Base-by-base conservation (phyloP, 2,888 invertebrate genomes). In the Ligdia adustata region DNA sequence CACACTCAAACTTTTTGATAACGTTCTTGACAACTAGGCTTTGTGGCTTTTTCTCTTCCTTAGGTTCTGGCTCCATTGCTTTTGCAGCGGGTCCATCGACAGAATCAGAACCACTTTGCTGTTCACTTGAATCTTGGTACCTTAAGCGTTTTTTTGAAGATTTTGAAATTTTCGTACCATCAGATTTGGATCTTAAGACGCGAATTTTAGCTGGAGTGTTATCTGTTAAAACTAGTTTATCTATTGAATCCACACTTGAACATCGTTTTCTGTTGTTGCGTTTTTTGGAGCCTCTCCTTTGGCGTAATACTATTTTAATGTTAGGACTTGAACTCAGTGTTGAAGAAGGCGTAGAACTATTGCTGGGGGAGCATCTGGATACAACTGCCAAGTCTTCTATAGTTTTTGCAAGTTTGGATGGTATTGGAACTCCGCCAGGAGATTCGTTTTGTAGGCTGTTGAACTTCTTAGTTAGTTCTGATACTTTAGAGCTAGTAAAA, bases 381-480 rank as follows among this genome's bases (percentile, higher is more conserved):
- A 66, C 69, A 22, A 75, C 66, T 51, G 83, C 79, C 48, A 81
- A 56, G 47, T 83, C 79, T 91, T 91, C 73, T 85, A 92, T 74
- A 68, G 90, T 82, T 63, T 91, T 92, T 13, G 75, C 79, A 39
- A 92, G 82, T 73, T 92, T 92, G 3, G 92, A 87, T 66, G 92
- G 91, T 55, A 91, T 91, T 26, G 91, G 69, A 4, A 91, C 66
- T 2, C 74, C 74, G 29, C 73, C 73, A 45, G 67, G 73, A 57
- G 86, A 81, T 57, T 91, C 91, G 38, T 72, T 80, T 52, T 92
- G 91, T 64, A 94, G 84, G 69, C 93, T 92, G 69, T 95, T 94
- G 65, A 94, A 95, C 67, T 94, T 94, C 55, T 92, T 92, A 0
- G 94, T 93, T 46, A 95, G 74, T 69, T 93, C 92, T 32, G 94